These are phyloP conservation scores for Acronicta leporina DNA, from an alignment of 2,888 invertebrate species.

Conservation along the genomic window DNA sequence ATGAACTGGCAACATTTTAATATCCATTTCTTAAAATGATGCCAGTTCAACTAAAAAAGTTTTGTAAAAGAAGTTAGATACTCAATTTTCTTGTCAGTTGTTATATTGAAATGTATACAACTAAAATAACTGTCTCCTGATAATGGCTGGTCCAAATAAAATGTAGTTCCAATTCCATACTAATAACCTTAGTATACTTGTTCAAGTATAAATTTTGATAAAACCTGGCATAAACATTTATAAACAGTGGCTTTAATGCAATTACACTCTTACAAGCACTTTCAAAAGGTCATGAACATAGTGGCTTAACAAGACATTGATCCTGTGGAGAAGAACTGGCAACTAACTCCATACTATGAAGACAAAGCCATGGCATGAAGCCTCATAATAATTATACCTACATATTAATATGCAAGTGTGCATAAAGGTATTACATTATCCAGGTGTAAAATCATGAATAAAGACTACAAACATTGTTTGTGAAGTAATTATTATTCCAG, in stretches of 20 bases:
- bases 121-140: constrained; percentile 8
- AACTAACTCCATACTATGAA: background rate
- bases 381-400: background rate
- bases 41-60: no score
- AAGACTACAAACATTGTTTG: constrained; percentile 44
- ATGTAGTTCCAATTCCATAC: no score
- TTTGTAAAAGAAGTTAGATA: no score
- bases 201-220: no score
- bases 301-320: no score
- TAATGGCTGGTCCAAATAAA: background rate
- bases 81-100: no score
- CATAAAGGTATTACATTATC: constrained; percentile 22
- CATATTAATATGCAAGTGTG: constrained; percentile 17
- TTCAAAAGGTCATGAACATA: background rate
- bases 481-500: constrained; percentile 48
- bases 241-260: no score
- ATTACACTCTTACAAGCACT: background rate
- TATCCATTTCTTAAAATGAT: no score
- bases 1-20: no score
- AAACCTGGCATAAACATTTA: no score
- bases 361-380: background rate
- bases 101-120: background rate
- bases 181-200: no score
- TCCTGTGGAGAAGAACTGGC: background rate
- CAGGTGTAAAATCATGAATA: constrained; percentile 53